These are phyloP conservation scores for Hydrocynus forskahlii DNA, from an alignment of 2,797 vertebrate genomes.

Conservation along the genomic window DNA sequence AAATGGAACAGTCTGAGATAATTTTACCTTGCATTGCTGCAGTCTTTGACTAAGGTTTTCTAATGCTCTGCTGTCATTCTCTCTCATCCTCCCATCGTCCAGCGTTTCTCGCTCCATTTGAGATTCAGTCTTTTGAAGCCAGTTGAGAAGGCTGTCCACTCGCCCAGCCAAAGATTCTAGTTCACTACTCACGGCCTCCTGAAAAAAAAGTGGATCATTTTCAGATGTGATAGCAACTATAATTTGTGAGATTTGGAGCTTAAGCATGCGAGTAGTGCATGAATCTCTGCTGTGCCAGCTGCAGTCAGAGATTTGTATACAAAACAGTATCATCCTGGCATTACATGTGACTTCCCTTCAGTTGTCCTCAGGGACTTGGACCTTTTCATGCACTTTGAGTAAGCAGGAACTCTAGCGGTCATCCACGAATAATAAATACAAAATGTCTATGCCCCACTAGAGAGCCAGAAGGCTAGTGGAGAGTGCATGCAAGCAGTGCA, in stretches of 20 bases:
- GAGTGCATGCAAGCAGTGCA: too few relatives aligned
- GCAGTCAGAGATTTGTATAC: too few relatives aligned
- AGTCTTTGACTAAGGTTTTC: constrained; percentile 73
- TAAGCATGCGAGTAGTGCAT: too few relatives aligned
- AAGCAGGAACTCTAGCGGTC: too few relatives aligned
- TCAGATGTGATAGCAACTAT: background rate
- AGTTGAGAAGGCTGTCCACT: constrained; percentile 68
- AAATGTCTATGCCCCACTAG: too few relatives aligned
- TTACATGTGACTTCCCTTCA: too few relatives aligned
- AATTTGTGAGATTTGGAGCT: background rate
- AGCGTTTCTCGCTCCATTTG: constrained; percentile 63
- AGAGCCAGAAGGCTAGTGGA: too few relatives aligned
- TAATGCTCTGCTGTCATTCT: constrained; percentile 37
- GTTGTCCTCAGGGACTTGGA: too few relatives aligned
- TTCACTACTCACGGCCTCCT: constrained; percentile 77
- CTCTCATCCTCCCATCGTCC: constrained; percentile 56
- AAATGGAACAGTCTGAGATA: background rate
- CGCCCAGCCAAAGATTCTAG: constrained; percentile 74
- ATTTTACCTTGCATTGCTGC: constrained; percentile 78
- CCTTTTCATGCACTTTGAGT: too few relatives aligned
- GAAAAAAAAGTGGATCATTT: constrained; percentile 44
- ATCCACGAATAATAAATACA: too few relatives aligned
- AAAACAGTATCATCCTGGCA: too few relatives aligned
- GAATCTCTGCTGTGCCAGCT: too few relatives aligned
- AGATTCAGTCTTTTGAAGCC: constrained; percentile 72